Percentiles rank a stretch among this genome's conserved stretches.
Conservation (phyloP, 2,888 invertebrate genomes). For the Ptilodon capucinus region DNA sequence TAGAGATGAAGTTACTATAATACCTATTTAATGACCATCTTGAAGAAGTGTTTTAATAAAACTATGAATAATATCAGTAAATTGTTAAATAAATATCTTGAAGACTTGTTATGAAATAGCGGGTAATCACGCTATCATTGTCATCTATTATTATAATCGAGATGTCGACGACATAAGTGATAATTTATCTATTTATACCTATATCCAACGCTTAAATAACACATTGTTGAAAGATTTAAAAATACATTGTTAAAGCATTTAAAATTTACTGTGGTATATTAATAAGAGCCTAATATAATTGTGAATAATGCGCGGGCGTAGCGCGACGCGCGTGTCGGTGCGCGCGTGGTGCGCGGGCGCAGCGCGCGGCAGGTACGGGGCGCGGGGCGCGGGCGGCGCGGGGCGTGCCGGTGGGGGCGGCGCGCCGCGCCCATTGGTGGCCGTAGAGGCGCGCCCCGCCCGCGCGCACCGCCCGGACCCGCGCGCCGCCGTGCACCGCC, state of each 20-base stretch:
- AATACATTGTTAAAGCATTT: no score
- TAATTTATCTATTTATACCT: no score
- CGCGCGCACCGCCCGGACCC: constrained; percentile 45
- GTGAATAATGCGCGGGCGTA: constrained; percentile 34
- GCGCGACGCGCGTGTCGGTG: constrained; percentile 9
- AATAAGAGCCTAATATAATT: constrained; percentile 28
- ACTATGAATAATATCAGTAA: no score
- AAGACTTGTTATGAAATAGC: no score
- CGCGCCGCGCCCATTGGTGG: constrained; percentile 52
- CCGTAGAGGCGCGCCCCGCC: constrained; percentile 44
- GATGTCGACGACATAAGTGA: no score
- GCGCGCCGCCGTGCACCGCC: constrained; percentile 46
- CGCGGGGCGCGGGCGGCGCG: constrained; percentile 36
- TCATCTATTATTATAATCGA: no score
- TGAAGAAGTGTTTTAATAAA: no score
- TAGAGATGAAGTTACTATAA: no score
- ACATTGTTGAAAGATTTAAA: no score
- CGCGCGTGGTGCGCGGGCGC: constrained; percentile 30
- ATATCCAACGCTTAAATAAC: neutral
- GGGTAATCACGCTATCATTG: no score
- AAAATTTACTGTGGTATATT: constrained; percentile 23
- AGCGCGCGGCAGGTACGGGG: constrained; percentile 24
- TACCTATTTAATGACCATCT: no score
- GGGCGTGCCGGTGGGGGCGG: constrained; percentile 44
- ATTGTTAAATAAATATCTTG: no score